phyloP scores from a whole-genome alignment of 2,113 vertebrate genomes.

The Stegastes partitus region DNA sequence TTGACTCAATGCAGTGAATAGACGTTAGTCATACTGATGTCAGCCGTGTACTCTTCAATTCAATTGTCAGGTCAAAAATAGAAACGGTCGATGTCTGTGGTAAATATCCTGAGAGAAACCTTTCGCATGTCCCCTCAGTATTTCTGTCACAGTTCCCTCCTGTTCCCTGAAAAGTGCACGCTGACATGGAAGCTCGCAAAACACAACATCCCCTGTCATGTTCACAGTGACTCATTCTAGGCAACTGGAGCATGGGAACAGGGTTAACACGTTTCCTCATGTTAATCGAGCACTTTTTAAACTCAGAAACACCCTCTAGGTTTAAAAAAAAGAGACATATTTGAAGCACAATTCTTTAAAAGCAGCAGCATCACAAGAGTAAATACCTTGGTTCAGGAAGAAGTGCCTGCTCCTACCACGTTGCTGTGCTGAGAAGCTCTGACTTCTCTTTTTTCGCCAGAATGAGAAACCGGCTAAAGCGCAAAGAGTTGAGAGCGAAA shows the following conservation, averaged over 20 bases:
- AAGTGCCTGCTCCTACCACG: conserved; percentile 69
- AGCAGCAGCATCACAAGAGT: conserved; percentile 18
- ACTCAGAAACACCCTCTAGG: background rate
- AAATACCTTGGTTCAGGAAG: conserved; percentile 78
- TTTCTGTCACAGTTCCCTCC: conserved; percentile 71
- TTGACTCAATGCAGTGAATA: conserved; percentile 72
- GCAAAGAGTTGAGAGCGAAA: conserved; percentile 61
- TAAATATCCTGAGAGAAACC: conserved; percentile 62
- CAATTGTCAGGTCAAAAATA: conserved; percentile 71
- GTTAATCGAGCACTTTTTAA: conserved; percentile 9
- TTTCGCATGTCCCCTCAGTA: conserved; percentile 59
- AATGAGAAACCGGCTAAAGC: conserved; percentile 65
- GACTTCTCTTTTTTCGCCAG: conserved; percentile 67
- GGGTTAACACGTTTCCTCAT: conserved; percentile 38
- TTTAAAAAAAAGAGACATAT: background rate
- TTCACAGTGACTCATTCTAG: conserved; percentile 58
- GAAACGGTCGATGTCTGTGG: conserved; percentile 61
- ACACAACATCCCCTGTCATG: conserved; percentile 66
- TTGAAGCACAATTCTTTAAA: conserved; percentile 24
- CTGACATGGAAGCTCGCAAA: conserved; percentile 66
- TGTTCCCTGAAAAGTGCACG: conserved; percentile 71
- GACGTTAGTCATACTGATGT: conserved; percentile 78
- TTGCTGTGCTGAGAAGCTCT: conserved; percentile 69
- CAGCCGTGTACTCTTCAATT: conserved; percentile 63
- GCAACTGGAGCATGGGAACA: conserved; percentile 40